Evolutionary conservation across 2,888 invertebrate genomes (phyloP), one percentile per base, ranked within the genome.

Genomic region (Polymixis lichenea): DNA sequence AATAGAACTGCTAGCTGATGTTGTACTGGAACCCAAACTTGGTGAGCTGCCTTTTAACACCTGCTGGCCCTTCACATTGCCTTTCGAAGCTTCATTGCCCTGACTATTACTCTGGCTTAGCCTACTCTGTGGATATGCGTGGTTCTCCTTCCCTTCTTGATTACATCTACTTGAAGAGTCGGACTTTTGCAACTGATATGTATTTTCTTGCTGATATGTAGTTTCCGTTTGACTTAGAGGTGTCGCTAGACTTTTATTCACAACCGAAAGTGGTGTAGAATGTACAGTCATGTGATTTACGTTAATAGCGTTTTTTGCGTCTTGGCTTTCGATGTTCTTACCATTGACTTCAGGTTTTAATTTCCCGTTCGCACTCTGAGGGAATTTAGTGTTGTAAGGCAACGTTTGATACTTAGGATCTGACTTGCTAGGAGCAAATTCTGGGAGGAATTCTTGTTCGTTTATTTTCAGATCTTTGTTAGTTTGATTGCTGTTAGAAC

Each of bases 361-460:
- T 89, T 96, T 96, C 58, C 94, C 95, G 75, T 95, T 95, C 72
- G 92, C 92, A 86, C 95, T 93, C 94, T 97, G 97, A 95, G 98
- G 97, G 93, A 98, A 98, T 95, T 98, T 99, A 56, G 98, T 98
- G 92, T 98, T 99, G 95, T 98, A 98, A 88, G 99, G 99, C 94
- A 99, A 96, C 49, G 98, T 98, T 97, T 99, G 99, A 96, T 98
- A 99, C 95, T 98, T 99, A 61, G 98, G 98, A 94, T 99, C 98
- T 75, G 98, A 98, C 93, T 98, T 98, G 90, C 98, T 98, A 46
- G 98, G 97, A 79, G 97, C 97, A 91, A 98, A 98, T 90, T 98
- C 97, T 75, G 97, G 97, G 32, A 97, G 94, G 85, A 96, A 96
- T 89, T 97, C 97, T 89, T 96, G 97, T 89, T 96, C 97, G 86